These are phyloP conservation scores for Schizopygopsis malacanthus DNA, from an alignment of 2,797 vertebrate species.

Conservation along the genomic window DNA sequence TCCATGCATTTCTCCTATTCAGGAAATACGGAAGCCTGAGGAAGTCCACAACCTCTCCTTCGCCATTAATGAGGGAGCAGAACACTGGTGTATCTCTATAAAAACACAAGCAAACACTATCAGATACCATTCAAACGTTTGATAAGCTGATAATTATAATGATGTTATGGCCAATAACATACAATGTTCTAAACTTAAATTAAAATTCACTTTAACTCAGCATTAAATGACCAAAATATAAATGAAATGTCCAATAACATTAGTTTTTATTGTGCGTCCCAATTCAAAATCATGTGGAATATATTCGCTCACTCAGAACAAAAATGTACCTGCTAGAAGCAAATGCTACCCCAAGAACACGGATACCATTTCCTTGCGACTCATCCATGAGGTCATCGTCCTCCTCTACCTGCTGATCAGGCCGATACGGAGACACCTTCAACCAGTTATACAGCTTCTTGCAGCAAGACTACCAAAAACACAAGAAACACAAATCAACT, in stretches of 20 bases:
- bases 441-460: constrained; percentile 97
- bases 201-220: not conserved
- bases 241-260: not conserved
- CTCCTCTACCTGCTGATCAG: constrained; percentile 97
- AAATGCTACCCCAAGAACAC: constrained; percentile 93
- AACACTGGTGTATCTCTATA: constrained; percentile 95
- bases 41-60: constrained; percentile 98
- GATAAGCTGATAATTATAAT: not conserved
- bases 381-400: constrained; percentile 99
- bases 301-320: not conserved
- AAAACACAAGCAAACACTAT: constrained; percentile 15
- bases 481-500: not conserved
- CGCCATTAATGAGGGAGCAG: constrained; percentile 94
- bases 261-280: not conserved
- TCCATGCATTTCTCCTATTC: constrained; percentile 94
- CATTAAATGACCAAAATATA: not conserved
- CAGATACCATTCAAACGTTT: constrained; percentile 9
- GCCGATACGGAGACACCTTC: constrained; percentile 93
- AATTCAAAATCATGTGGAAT: not conserved
- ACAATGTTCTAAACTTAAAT: not conserved
- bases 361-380: constrained; percentile 93
- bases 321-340: constrained; percentile 88
- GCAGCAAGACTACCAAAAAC: constrained; percentile 86
- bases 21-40: constrained; percentile 95
- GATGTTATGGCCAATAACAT: not conserved